Evolutionary conservation across 2,113 vertebrate genomes (phyloP), one percentile per base, ranked within the genome.

Genomic region (Megalops atlanticus): DNA sequence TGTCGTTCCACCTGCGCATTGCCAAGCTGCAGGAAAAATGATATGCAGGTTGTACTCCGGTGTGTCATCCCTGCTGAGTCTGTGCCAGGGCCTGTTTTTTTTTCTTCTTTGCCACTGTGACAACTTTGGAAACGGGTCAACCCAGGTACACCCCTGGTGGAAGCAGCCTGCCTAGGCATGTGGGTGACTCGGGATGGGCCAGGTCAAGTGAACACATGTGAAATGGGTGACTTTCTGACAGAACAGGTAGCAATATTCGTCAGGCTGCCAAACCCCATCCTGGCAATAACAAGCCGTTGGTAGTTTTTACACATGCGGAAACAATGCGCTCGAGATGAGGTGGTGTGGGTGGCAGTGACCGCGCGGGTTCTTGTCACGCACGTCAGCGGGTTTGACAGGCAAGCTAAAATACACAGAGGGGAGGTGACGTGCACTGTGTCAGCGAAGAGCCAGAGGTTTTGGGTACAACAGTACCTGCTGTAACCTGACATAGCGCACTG

Each of bases 381-480:
- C 41, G 18, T 47, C 16, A 76, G 75, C 52, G 36, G 38, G 45
- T 77, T 77, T 49, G 21, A 27, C 54, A 77, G 45, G 54, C 39
- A 35, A 39, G 47, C 49, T 33, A 39, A 18, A 58, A 39, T 77
- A 11, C 36, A 36, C 76, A 27, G 49, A 49, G 31, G 43, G 54
- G 45, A 77, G 76, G 24, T 27, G 49, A 27, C 58, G 49, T 6
- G 35, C 38, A 7, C 74, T 49, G 74, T 49, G 54, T 54, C 33
- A 54, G 36, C 27, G 8, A 27, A 21, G 75, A 18, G 27, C 10
- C n/a, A n/a, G n/a, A n/a, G n/a, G n/a, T n/a, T 5, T 5, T n/a
- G 24, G 18, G 3, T 24, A n/a, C 21, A 58, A 24, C 1, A n/a
- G 52, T 18, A 18, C 24, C 24, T 18, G 52, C 6, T 4, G 8